Base-by-base conservation (phyloP, 2,797 vertebrate species). In the Hirundo rustica region DNA sequence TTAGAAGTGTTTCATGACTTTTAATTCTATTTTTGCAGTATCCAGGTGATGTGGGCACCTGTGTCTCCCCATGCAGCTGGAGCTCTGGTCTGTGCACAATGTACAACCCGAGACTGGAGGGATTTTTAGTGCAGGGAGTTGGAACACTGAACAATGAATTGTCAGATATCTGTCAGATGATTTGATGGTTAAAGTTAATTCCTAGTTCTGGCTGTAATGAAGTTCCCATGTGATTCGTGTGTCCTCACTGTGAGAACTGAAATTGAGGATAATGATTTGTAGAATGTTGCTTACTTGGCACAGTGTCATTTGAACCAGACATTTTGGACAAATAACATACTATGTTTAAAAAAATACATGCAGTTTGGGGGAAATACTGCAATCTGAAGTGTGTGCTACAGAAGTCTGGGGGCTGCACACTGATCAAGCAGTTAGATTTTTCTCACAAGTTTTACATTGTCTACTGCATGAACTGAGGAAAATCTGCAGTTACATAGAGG, bases 341-440 rank as follows among this genome's bases (percentile, higher is more conserved):
- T 62, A 0, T 44, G 57, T 40, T 85, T 12, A 0, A 16, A 77
- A 86, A 89, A 27, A 40, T 13, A 10, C 3, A 6, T n/a, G 3
- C 5, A 22, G 7, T 45, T 68, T 17, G 11, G 14, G 17, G 2
- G 0, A 14, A 26, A 44, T 38, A 4, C 6, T 19, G 7, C 34
- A 30, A 27, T 32, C 51, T 51, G 27, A 42, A 47, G 10, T 45
- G 17, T 30, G 16, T 70, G 51, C 36, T 79, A 11, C 47, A 44
- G 70, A 62, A 23, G 18, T 4, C 8, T 30, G 25, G 19, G 45
- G 27, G 20, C 42, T 50, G 38, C 73, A 27, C 27, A 11, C 3
- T 10, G 23, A 38, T 29, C 1, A 1, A 38, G 47, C 5, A 8
- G 32, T 8, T 68, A 7, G 36, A 14, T 91, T 78, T 85, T 82